phyloP scores from a whole-genome alignment of 2,113 vertebrate species.

The Gulo gulo region DNA sequence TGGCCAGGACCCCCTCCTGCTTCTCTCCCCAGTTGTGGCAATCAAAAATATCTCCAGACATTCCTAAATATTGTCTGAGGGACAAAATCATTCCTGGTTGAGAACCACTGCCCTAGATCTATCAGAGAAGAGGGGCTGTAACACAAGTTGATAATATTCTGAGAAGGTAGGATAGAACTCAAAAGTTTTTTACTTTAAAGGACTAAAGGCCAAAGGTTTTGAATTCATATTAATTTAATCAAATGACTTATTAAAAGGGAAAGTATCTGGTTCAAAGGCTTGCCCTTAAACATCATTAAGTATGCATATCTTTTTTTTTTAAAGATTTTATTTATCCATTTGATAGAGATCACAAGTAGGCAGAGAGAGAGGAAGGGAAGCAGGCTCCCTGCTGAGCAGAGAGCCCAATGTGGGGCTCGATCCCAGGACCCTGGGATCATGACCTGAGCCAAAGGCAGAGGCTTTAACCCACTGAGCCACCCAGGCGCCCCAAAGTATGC shows the following conservation, averaged over 20 bases:
- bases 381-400: too few species aligned
- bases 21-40: neutral
- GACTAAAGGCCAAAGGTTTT: neutral
- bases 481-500: neutral
- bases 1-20: neutral
- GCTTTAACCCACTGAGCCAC: too few species aligned
- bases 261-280: conserved; percentile 23
- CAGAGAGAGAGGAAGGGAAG: too few species aligned
- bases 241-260: conserved; percentile 44
- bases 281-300: conserved; percentile 13
- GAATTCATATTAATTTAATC: conserved; percentile 29
- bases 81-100: neutral
- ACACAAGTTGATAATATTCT: neutral
- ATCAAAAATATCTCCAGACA: neutral
- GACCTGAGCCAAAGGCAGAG: too few species aligned
- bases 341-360: too few species aligned
- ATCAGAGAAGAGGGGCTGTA: neutral
- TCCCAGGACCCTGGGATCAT: too few species aligned
- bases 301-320: neutral
- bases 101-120: neutral
- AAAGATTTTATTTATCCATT: too few species aligned
- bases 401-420: too few species aligned
- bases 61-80: neutral
- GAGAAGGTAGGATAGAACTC: neutral
- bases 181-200: neutral